Conservation (phyloP, 2,113 vertebrate genomes). For the Petrocephalus microphthalmus region DNA sequence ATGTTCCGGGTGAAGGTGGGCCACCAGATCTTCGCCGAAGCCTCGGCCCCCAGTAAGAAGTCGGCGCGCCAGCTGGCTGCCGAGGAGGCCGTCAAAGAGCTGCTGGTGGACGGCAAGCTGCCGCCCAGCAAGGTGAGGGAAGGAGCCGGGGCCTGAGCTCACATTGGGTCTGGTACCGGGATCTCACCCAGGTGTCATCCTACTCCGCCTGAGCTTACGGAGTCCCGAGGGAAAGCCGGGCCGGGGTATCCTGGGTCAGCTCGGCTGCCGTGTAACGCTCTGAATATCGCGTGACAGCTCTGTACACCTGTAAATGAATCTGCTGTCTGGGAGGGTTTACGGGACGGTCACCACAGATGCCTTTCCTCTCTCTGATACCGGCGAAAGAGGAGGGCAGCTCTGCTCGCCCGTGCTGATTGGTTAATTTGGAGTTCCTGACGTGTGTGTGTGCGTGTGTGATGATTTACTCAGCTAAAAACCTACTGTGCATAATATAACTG, state of each 20-base stretch:
- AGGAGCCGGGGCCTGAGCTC: background rate
- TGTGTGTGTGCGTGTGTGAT: background rate
- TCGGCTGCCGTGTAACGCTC: background rate
- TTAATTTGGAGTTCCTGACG: background rate
- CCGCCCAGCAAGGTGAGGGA: constrained; percentile 66
- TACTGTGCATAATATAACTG: background rate
- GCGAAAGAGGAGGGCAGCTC: background rate
- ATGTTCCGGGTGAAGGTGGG: constrained; percentile 87
- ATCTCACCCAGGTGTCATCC: background rate
- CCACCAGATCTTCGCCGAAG: constrained; percentile 72
- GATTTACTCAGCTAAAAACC: background rate
- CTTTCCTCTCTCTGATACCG: background rate
- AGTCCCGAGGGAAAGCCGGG: background rate
- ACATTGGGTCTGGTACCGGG: background rate
- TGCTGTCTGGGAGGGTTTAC: background rate
- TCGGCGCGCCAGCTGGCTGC: constrained; percentile 89
- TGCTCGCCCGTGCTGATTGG: background rate
- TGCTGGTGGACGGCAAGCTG: constrained; percentile 65
- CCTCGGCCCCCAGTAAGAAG: constrained; percentile 89
- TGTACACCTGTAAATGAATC: background rate
- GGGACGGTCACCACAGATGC: background rate
- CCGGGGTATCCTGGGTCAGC: background rate
- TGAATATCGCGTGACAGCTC: background rate
- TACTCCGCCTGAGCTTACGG: background rate
- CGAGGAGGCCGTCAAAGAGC: constrained; percentile 82